Evolutionary conservation across 2,797 vertebrate genomes (phyloP).

Genomic region (Tympanoctomys barrerae): DNA sequence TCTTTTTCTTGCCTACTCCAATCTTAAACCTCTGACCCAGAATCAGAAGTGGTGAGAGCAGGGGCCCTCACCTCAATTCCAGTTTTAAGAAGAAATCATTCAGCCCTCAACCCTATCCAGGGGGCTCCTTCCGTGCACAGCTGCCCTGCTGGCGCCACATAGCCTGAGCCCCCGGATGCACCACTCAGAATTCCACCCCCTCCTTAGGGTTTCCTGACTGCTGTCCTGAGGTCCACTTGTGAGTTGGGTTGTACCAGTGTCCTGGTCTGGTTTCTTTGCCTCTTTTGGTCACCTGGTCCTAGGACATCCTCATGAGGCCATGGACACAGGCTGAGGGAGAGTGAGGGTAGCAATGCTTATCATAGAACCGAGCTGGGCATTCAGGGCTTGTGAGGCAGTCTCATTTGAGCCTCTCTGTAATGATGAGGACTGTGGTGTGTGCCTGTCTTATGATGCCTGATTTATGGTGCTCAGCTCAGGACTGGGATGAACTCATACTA

Average conservation of each 20-base stretch:
- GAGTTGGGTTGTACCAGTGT: not conserved
- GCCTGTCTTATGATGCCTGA: not conserved
- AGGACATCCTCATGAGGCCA: not conserved
- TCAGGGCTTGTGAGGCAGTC: not conserved
- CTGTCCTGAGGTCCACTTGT: not conserved
- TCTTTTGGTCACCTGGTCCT: not conserved
- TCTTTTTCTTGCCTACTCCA: not conserved
- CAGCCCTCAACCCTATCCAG: not conserved
- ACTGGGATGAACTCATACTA: not conserved
- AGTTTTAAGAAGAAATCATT: not conserved
- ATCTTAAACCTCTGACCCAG: not conserved
- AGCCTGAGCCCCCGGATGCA: not conserved
- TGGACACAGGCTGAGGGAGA: not conserved
- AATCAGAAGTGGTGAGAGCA: not conserved
- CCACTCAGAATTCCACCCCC: not conserved
- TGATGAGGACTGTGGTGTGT: not conserved
- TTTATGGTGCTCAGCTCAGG: not conserved
- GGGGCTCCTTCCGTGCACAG: not conserved
- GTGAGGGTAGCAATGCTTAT: not conserved
- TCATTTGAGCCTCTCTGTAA: not conserved
- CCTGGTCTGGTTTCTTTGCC: not conserved
- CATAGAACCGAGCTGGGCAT: not conserved
- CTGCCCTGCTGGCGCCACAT: not conserved
- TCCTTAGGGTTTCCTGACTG: not conserved
- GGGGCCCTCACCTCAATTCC: not conserved